A percentile compares a stretch with the other conserved stretches of the same genome.
Evolutionary conservation across 2,888 invertebrate species (phyloP).

Genomic region (Acrobasis suavella): DNA sequence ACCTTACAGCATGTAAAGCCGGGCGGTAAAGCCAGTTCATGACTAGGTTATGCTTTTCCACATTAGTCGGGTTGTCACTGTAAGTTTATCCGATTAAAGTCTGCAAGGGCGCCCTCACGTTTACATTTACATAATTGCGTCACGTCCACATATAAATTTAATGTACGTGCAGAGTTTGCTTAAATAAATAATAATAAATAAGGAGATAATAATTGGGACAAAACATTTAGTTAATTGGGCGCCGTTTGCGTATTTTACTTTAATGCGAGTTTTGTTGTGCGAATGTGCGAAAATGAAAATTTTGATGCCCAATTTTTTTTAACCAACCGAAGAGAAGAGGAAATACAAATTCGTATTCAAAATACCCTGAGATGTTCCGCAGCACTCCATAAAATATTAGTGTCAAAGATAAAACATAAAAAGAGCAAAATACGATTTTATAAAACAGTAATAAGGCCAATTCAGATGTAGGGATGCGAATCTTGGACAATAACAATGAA

Average conservation of each 20-base stretch:
- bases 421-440: too few relatives aligned
- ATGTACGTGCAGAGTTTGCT: conserved; percentile 59
- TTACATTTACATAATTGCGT: conserved; percentile 62
- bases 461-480: too few relatives aligned
- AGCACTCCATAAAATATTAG: too few relatives aligned
- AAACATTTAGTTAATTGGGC: conserved; percentile 10
- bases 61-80: conserved; percentile 30
- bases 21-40: neutral
- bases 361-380: too few relatives aligned
- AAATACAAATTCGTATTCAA: too few relatives aligned
- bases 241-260: neutral
- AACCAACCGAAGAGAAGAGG: too few relatives aligned
- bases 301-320: neutral
- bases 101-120: conserved; percentile 51
- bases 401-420: too few relatives aligned
- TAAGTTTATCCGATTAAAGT: conserved; percentile 55
- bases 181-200: conserved; percentile 62
- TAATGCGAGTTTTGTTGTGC: conserved; percentile 3
- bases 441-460: too few relatives aligned
- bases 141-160: conserved; percentile 66
- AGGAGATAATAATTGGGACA: conserved; percentile 40
- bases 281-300: neutral
- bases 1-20: too few relatives aligned
- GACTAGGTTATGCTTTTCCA: neutral
- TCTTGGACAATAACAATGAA: too few relatives aligned